Evolutionary conservation across 2,888 invertebrate species (phyloP).

Genomic region (Julus scandinavius): DNA sequence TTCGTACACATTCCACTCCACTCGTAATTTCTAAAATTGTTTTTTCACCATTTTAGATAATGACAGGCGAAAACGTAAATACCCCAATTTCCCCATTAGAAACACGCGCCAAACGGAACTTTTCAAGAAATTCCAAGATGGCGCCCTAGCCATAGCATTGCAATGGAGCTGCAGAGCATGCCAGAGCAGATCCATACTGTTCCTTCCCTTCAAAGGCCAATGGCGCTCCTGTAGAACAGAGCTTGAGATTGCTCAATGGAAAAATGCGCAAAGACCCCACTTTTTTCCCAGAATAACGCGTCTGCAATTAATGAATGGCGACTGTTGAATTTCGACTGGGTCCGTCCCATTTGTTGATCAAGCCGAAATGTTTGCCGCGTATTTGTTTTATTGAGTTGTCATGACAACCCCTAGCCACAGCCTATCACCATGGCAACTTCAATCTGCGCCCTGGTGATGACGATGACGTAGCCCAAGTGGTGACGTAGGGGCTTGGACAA

Average conservation of each 20-base stretch:
- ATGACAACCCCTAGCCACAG: conserved; percentile 54
- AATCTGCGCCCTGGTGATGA: conserved; percentile 54
- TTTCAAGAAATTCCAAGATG: no score
- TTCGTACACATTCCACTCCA: no score
- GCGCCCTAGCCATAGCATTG: background rate
- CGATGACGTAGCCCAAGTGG: conserved; percentile 37
- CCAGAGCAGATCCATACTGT: background rate
- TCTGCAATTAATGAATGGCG: background rate
- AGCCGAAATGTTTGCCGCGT: background rate
- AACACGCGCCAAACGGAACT: no score
- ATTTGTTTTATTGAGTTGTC: conserved; percentile 53
- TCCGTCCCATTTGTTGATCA: conserved; percentile 20
- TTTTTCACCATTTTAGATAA: no score
- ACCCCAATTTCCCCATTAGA: no score
- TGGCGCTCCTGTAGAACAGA: no score
- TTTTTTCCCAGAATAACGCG: background rate
- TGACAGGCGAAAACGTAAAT: no score
- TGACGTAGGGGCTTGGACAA: conserved; percentile 49
- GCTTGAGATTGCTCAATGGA: background rate
- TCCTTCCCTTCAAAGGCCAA: no score
- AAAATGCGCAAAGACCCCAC: no score
- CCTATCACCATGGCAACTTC: conserved; percentile 55
- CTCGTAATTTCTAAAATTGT: no score
- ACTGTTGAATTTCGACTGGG: background rate
- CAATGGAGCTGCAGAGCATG: background rate